Base-by-base conservation (phyloP, 2,888 invertebrate genomes). In the Euphydryas editha region DNA sequence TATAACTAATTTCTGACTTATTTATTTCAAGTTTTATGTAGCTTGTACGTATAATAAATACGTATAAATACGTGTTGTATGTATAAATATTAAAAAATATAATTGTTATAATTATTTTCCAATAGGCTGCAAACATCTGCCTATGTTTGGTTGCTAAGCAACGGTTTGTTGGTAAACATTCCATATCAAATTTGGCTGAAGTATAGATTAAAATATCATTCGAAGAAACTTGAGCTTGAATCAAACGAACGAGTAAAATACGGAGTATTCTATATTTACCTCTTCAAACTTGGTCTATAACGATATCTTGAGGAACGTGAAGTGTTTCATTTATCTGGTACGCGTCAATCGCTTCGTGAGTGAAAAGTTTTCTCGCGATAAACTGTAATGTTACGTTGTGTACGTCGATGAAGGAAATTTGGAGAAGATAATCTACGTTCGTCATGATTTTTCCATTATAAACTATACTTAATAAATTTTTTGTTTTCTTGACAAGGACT, bases 311-410 rank as follows among this genome's bases (percentile, higher is more conserved):
- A n/a, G 65, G 56, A 59, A 67, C 61, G 65, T 73, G 76, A 70
- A 73, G 72, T 68, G 71, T 74, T 73, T 72, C 74, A 75, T 74
- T 70, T 71, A 72, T 70, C 70, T 72, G 64, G 64, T 71, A 65
- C 67, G 69, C 65, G 70, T 74, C 71, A 72, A 74, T 72, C 68
- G 70, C 58, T 63, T 36, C 66, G 68, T 67, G 70, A 70, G 72
- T 71, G 59, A 58, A 70, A 73, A 70, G 65, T 73, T 73, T 64
- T 54, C 51, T 54, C 68, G 62, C 64, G 62, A 66, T 73, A 72
- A 71, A 72, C 67, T 67, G 67, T 59, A 82, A 79, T 77, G 78
- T 78, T 78, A 78, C 76, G 75, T 74, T 76, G 70, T 67, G 59
- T 60, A 56, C 62, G 39, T 46, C 56, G 70, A 74, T 64, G 51